These are phyloP conservation scores for Meiosimyza platycephala DNA, from an alignment of 2,888 invertebrate species.

Conservation along the genomic window DNA sequence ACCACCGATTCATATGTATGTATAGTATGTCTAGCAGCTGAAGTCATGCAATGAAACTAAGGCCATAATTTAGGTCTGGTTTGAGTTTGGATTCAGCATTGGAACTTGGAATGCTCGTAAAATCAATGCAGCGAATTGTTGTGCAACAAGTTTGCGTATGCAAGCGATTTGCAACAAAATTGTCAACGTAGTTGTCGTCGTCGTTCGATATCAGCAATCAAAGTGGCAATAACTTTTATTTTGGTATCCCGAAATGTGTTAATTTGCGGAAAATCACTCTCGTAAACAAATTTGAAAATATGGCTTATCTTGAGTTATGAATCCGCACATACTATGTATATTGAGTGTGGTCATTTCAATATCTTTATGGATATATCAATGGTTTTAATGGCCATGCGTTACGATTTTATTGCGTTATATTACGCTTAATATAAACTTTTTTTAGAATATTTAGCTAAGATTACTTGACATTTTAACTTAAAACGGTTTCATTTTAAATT, in stretches of 20 bases:
- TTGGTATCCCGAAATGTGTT: too few species aligned
- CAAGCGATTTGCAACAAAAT: slow-evolving; percentile 7
- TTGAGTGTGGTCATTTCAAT: too few species aligned
- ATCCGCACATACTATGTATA: too few species aligned
- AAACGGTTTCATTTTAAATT: slow-evolving; percentile 30
- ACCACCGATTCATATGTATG: slow-evolving; percentile 7
- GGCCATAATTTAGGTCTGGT: slow-evolving; percentile 19
- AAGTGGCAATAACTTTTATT: too few species aligned
- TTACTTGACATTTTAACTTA: slow-evolving; percentile 19
- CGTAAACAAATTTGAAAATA: too few species aligned
- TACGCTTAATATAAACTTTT: neutral
- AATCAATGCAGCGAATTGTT: slow-evolving; percentile 9
- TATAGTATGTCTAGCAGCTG: slow-evolving; percentile 14
- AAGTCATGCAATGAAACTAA: slow-evolving; percentile 36
- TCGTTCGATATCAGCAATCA: too few species aligned
- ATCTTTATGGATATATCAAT: too few species aligned
- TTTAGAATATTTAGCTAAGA: neutral
- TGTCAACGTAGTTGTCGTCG: too few species aligned
- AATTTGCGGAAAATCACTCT: too few species aligned
- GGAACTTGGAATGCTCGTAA: neutral
- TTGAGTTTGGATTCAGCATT: neutral
- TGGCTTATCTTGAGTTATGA: too few species aligned
- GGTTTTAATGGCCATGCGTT: too few species aligned
- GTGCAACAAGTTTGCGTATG: slow-evolving; percentile 8
- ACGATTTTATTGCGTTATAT: too few species aligned